Base-by-base conservation (phyloP, 2,888 invertebrate genomes). In the Drymonia ruficornis region DNA sequence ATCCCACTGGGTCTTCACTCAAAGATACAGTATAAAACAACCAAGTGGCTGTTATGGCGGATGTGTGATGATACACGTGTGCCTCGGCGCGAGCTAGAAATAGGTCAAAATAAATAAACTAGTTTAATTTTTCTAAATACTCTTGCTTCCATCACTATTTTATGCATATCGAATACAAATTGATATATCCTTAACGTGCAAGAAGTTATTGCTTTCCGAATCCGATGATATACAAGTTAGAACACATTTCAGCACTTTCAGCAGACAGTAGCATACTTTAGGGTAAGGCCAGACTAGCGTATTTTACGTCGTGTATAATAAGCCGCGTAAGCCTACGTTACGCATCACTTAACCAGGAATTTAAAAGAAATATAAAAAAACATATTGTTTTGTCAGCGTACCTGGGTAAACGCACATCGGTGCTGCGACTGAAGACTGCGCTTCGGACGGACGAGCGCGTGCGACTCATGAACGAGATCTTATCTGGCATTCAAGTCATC, bases 371-470 rank as follows among this genome's bases (percentile, higher is more conserved):
- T 23, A 4, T 23, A 23, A 23, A 23, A 23, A 23, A 4, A 23
- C 53, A 15, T 28, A 28, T 38, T 67, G 54, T 62, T 63, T 56
- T 85, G 78, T 29, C 78, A 95, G 96, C 95, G 6, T 96, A 94
- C 84, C 84, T 96, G 77, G 97, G 97, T 19, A 96, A 96, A 81
- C 94, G 94, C 55, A 96, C 96, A 4, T 97, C 97, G 0, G 94
- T 94, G 31, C 87, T 96, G 31, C 94, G 97, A 40, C 80, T 97
- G 66, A 95, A 95, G 76, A 98, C 97, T 0, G 98, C 98, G 0
- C 86, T 96, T 15, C 94, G 96, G 59, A 98, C 98, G 0, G 99
- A 99, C 84, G 96, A 97, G 80, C 94, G 99, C 52, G 97, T 99
- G 9, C 94, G 97, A 7, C 93, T 98, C 49, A 98, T 98, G 96